Evolutionary conservation across 2,888 invertebrate species (phyloP).

Genomic region (Argyresthia goedartella): DNA sequence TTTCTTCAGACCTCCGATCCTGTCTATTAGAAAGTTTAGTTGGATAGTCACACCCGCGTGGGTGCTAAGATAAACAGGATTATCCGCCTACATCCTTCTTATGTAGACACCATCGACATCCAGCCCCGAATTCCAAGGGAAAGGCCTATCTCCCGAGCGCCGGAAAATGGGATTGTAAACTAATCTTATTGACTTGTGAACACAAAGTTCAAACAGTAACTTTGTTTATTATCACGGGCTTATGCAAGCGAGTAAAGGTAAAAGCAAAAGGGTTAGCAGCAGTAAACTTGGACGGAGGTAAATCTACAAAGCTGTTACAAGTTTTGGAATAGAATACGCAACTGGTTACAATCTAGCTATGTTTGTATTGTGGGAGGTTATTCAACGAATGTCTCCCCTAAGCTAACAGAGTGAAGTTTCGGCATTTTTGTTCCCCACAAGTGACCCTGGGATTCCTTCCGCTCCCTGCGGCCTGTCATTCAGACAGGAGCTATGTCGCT

Average conservation of each 20-base stretch:
- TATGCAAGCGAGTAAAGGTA: not conserved
- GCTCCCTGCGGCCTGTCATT: not conserved
- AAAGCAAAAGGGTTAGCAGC: not conserved
- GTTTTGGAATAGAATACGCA: too few species aligned
- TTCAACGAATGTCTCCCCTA: too few species aligned
- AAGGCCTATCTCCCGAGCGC: too few species aligned
- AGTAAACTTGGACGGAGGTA: not conserved
- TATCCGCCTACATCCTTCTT: conserved; percentile 35
- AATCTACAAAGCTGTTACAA: too few species aligned
- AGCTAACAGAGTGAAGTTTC: not conserved
- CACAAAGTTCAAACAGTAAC: not conserved
- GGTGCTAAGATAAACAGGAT: conserved; percentile 53
- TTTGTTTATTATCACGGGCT: not conserved
- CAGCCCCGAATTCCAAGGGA: conserved; percentile 19
- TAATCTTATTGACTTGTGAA: not conserved
- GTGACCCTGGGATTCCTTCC: conserved; percentile 1
- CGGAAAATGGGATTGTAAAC: not conserved
- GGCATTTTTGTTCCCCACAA: not conserved
- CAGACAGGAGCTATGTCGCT: not conserved
- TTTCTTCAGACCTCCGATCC: conserved; percentile 18
- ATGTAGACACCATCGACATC: conserved; percentile 24
- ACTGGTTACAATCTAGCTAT: too few species aligned
- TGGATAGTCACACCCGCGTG: conserved; percentile 24
- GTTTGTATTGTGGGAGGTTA: too few species aligned
- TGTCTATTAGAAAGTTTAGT: conserved; percentile 45